phyloP scores from a whole-genome alignment of 2,113 vertebrate species.

The Nibea coibor region DNA sequence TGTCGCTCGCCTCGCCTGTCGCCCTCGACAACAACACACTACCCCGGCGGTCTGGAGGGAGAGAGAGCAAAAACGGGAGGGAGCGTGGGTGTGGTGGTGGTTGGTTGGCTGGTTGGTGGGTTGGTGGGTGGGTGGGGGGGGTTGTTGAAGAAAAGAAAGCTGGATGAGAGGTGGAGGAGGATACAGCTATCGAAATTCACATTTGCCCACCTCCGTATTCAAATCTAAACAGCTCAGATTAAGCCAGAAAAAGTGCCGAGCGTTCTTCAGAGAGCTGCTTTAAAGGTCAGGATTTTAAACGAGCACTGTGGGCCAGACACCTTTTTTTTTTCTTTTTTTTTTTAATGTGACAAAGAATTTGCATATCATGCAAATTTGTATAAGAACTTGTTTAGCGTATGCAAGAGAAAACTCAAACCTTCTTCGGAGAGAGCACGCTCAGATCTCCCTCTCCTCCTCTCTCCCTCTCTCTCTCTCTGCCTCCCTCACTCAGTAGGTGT shows the following conservation, averaged over 20 bases:
- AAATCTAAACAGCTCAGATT: constrained; percentile 19
- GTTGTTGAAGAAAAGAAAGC: constrained; percentile 55
- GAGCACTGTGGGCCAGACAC: neutral
- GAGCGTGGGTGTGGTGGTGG: constrained; percentile 19
- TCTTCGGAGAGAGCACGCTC: constrained; percentile 27
- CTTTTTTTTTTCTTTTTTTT: neutral
- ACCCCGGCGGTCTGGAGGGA: constrained; percentile 80
- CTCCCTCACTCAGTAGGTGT: constrained; percentile 78
- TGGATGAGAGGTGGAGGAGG: constrained; percentile 67
- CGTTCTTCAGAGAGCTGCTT: neutral
- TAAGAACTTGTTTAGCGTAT: constrained; percentile 27
- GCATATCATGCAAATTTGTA: constrained; percentile 31
- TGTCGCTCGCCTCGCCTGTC: constrained; percentile 84
- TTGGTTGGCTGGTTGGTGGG: neutral
- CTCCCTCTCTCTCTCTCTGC: constrained; percentile 3
- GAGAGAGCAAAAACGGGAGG: constrained; percentile 59
- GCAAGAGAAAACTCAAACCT: constrained; percentile 23
- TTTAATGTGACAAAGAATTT: constrained; percentile 26
- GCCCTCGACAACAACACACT: constrained; percentile 83
- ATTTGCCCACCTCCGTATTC: constrained; percentile 50
- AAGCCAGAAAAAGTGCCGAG: constrained; percentile 1
- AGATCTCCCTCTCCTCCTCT: constrained; percentile 39
- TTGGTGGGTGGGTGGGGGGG: constrained; percentile 7
- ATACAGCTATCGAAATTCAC: constrained; percentile 70
- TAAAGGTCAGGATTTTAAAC: constrained; percentile 38